Evolutionary conservation across 1,140 invertebrate species (phyloP).

Genomic region (Helicorthomorpha holstii): DNA sequence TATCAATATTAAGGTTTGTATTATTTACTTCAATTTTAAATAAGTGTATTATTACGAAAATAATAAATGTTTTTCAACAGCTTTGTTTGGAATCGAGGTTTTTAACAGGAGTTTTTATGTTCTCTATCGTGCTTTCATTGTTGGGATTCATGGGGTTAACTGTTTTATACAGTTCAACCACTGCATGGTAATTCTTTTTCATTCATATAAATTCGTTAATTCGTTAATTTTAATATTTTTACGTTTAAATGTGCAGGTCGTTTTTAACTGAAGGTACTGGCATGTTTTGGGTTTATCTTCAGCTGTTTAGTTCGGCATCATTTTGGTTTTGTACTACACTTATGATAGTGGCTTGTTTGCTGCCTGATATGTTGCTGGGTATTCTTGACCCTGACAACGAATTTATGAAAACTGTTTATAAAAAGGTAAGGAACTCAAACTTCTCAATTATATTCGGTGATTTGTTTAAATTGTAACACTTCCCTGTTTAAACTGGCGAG

Average conservation of each 20-base stretch:
- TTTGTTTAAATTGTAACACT: too few species aligned
- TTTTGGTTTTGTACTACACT: neutral
- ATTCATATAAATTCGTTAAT: neutral
- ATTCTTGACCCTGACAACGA: too few species aligned
- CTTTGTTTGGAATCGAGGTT: neutral
- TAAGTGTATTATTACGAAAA: neutral
- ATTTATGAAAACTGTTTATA: too few species aligned
- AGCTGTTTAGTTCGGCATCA: neutral
- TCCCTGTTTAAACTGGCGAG: too few species aligned
- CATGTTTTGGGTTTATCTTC: neutral
- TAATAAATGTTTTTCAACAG: neutral
- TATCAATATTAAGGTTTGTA: constrained; percentile 32
- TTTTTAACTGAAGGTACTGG: neutral
- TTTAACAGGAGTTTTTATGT: neutral
- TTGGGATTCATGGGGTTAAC: neutral
- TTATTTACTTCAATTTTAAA: neutral
- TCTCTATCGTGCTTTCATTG: neutral
- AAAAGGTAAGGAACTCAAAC: too few species aligned
- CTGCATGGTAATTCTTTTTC: neutral
- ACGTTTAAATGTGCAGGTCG: neutral
- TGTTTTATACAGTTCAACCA: neutral
- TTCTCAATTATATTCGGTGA: too few species aligned
- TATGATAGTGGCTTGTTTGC: neutral
- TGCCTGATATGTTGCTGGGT: neutral
- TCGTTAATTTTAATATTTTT: neutral